phyloP scores from a whole-genome alignment of 2,797 vertebrate genomes.

The Spea hammondii region DNA sequence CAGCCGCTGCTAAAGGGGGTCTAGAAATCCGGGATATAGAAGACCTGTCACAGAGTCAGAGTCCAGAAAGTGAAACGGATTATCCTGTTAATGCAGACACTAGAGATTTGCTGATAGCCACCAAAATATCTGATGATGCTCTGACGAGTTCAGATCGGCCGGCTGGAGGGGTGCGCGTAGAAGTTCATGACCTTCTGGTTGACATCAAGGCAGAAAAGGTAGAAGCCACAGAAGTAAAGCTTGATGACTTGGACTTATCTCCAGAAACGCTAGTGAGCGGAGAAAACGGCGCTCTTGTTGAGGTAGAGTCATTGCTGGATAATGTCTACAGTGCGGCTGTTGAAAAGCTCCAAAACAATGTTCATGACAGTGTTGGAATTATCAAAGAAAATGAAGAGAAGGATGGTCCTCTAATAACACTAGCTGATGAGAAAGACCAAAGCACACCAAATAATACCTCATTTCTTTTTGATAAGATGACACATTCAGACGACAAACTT shows the following conservation, averaged over 20 bases:
- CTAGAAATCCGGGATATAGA: constrained; percentile 90
- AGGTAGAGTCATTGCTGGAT: constrained; percentile 92
- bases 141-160: constrained; percentile 72
- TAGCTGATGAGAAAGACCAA: constrained; percentile 96
- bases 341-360: constrained; percentile 87
- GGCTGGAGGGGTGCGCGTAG: constrained; percentile 84
- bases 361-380: constrained; percentile 76
- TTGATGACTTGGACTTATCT: constrained; percentile 96
- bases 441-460: constrained; percentile 84
- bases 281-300: constrained; percentile 91
- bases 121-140: constrained; percentile 82
- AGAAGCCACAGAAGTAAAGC: constrained; percentile 96
- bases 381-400: constrained; percentile 86
- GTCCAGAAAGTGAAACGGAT: constrained; percentile 94
- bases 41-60: constrained; percentile 92
- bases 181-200: constrained; percentile 95
- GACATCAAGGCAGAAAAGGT: constrained; percentile 99
- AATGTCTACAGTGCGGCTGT: constrained; percentile 93
- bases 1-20: constrained; percentile 87
- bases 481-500: constrained; percentile 86
- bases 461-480: constrained; percentile 93
- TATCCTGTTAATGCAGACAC: constrained; percentile 88
- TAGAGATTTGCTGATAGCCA: constrained; percentile 85
- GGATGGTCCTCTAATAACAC: constrained; percentile 89
- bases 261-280: constrained; percentile 83